Conservation (phyloP, 35 echinoderm and acorn worm genomes). For the Eucidaris tribuloides region DNA sequence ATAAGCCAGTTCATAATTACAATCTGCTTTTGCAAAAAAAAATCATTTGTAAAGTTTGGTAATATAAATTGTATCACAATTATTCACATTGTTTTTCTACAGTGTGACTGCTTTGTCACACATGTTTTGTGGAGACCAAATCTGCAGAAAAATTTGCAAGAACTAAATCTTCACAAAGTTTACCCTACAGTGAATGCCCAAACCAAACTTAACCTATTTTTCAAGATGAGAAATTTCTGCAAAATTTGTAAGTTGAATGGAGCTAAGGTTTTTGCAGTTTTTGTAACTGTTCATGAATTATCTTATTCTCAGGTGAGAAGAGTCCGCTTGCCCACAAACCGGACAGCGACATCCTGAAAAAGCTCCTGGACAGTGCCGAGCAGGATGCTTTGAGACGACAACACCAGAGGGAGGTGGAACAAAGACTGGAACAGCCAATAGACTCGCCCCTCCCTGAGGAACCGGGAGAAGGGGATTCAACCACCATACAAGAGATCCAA, state of each 20-base stretch:
- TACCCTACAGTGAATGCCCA: background rate
- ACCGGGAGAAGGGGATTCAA: background rate
- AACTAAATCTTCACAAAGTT: background rate
- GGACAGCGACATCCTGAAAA: conserved; percentile 63
- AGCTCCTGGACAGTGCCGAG: conserved; percentile 67
- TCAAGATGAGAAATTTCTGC: background rate
- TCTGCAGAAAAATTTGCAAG: background rate
- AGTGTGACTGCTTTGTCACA: no score
- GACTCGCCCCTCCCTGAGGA: background rate
- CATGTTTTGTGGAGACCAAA: no score
- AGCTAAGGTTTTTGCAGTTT: background rate
- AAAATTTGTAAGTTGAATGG: background rate
- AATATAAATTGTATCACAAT: no score
- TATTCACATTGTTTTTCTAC: no score
- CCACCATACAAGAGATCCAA: background rate
- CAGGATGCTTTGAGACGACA: conserved; percentile 32
- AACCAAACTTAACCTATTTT: background rate
- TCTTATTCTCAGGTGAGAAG: background rate
- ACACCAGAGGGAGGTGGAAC: background rate
- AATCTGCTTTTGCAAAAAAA: no score
- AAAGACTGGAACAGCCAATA: background rate
- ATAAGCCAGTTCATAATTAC: no score
- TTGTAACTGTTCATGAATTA: background rate
- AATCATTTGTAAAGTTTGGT: no score
- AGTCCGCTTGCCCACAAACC: background rate